Evolutionary conservation across 2,888 invertebrate species (phyloP).

Genomic region (Archips xylosteana): DNA sequence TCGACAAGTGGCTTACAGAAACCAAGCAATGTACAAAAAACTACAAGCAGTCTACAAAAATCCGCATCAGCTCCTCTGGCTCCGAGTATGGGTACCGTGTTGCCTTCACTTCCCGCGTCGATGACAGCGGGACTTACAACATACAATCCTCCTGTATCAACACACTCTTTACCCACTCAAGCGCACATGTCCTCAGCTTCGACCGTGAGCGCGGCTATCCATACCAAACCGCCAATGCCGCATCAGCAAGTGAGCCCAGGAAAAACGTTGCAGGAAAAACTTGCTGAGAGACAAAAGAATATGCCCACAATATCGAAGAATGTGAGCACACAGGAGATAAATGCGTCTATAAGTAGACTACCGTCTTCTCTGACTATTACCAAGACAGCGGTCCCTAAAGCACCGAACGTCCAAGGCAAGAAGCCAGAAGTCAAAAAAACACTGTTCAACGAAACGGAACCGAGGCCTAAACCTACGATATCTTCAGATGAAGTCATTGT

Average conservation of each 20-base stretch:
- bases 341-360: conserved; percentile 74
- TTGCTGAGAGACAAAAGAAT: conserved; percentile 87
- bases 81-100: conserved; percentile 75
- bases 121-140: conserved; percentile 66
- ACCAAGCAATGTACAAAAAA: conserved; percentile 52
- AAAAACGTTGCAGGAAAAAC: conserved; percentile 89
- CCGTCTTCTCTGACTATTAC: conserved; percentile 84
- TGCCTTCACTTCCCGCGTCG: conserved; percentile 70
- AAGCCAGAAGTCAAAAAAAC: conserved; percentile 70
- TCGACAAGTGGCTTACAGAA: conserved; percentile 50
- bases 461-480: conserved; percentile 65
- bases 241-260: conserved; percentile 83
- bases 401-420: conserved; percentile 52
- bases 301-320: conserved; percentile 60
- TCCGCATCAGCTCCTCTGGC: conserved; percentile 59
- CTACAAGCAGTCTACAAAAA: conserved; percentile 55
- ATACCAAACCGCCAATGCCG: conserved; percentile 70
- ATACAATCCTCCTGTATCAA: conserved; percentile 52
- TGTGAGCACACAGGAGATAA: conserved; percentile 59
- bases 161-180: conserved; percentile 59
- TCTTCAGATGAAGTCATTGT: conserved; percentile 76
- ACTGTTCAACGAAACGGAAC: conserved; percentile 58
- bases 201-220: conserved; percentile 61
- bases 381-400: conserved; percentile 68
- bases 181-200: conserved; percentile 70